phyloP scores from a whole-genome alignment of 37 sponge, comb jelly and placozoan species.

The Cladorhizidae sp. region DNA sequence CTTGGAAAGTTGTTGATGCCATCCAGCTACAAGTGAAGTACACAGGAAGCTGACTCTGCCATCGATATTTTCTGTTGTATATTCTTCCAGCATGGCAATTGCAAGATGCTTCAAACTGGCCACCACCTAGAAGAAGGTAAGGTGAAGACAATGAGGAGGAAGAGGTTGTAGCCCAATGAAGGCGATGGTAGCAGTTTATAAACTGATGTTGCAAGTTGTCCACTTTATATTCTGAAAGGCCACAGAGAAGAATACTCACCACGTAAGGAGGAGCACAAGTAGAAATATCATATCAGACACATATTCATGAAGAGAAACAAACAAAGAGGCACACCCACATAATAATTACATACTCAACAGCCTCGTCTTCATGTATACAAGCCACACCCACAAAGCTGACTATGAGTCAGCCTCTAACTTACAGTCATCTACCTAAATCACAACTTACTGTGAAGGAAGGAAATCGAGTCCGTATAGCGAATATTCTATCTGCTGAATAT shows the following conservation, averaged over 20 bases:
- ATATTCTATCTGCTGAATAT: too few relatives aligned
- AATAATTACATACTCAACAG: too few relatives aligned
- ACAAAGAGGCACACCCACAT: too few relatives aligned
- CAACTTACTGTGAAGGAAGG: too few relatives aligned
- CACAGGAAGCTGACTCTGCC: neutral
- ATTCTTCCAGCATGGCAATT: neutral
- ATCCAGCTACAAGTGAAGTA: conserved; percentile 13
- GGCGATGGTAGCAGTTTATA: conserved; percentile 13
- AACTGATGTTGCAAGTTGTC: conserved; percentile 17
- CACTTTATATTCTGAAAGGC: neutral
- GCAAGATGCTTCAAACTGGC: conserved; percentile 6
- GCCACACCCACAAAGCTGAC: too few relatives aligned
- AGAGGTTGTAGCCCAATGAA: neutral
- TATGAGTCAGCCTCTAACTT: too few relatives aligned
- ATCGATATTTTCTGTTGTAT: neutral
- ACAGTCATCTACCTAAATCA: too few relatives aligned
- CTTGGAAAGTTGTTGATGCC: too few relatives aligned
- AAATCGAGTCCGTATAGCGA: too few relatives aligned
- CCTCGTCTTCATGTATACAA: too few relatives aligned
- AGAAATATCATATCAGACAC: neutral
- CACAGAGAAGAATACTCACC: conserved; percentile 8
- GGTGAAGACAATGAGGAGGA: neutral
- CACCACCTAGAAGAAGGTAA: conserved; percentile 14
- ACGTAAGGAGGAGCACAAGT: neutral
- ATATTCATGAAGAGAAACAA: neutral